Evolutionary conservation across 2,113 vertebrate genomes (phyloP), one percentile per base, ranked within the genome.

Genomic region (Lepus europaeus): DNA sequence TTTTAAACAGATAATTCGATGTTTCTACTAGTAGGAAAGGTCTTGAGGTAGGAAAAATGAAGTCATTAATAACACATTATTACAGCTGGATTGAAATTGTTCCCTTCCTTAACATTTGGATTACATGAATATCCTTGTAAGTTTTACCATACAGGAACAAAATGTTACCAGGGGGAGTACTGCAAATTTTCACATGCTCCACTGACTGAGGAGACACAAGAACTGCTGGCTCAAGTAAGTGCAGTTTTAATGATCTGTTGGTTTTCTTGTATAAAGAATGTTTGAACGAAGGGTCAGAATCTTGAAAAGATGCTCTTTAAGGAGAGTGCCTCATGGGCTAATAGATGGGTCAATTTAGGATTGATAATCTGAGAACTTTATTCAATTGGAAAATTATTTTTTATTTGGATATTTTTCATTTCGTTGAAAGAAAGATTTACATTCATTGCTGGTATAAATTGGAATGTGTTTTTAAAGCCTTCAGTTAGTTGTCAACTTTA

Each of bases 121-220:
- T 97, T 97, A 99, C 98, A 98, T 99, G 99, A 99, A 98, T 99
- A 99, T 97, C 99, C 99, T 29, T 99, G 99, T 98, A 99, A 99
- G 98, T 99, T 99, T 98, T 99, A 99, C 97, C 99, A 99, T 64
- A 99, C 99, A 13, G 99, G 99, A 98, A 98, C 99, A 84, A 99
- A 99, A 95, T 99, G 99, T 97, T 99, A 99, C 73, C 99, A 99
- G 97, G 99, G 99, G 84, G 99, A 99, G 95, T 98, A 99, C 89
- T 99, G 99, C 98, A 99, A 99, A 72, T 99, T 99, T 98, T 99
- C 99, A 97, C 99, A 99, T 0, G 99, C 99, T 31, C 98, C 99
- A 39, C 97, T 99, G 97, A 99, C 98, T 53, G 98, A 99, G 0
- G 99, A 99, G 93, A 99, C 99, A 39, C 99, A 99, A 96, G 99